Percentiles rank a stretch among this genome's conserved stretches.
Evolutionary conservation across 2,888 invertebrate genomes (phyloP).

Genomic region (Trileptium ribeirensis): DNA sequence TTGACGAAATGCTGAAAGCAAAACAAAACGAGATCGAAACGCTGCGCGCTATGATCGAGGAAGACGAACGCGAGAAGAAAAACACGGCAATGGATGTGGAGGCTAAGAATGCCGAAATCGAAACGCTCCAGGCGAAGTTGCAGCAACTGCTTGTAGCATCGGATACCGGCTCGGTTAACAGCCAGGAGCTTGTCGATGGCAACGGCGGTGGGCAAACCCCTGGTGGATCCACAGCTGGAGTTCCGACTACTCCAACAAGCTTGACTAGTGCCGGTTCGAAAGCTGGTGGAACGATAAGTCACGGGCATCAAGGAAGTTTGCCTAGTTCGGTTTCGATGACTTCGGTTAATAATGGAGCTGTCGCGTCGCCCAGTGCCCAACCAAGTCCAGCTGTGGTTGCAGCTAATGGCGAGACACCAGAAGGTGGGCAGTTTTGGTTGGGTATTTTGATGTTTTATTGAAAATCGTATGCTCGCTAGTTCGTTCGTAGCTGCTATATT

Average conservation of each 20-base stretch:
- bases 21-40: conserved; percentile 80
- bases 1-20: conserved; percentile 74
- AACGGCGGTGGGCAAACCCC: not conserved
- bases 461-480: too few species aligned
- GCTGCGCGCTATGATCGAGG: conserved; percentile 70
- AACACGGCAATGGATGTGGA: conserved; percentile 90
- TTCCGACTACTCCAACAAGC: not conserved
- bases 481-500: too few species aligned
- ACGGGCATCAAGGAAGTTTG: not conserved
- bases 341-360: too few species aligned
- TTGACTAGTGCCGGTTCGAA: not conserved
- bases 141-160: conserved; percentile 37
- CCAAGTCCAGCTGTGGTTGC: too few species aligned
- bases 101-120: conserved; percentile 90
- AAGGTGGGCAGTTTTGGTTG: too few species aligned
- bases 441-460: too few species aligned
- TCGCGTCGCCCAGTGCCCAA: too few species aligned
- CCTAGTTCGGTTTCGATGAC: not conserved
- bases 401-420: too few species aligned
- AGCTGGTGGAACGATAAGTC: not conserved
- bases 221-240: not conserved
- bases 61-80: conserved; percentile 58
- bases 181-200: conserved; percentile 10
- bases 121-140: conserved; percentile 63
- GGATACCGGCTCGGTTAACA: conserved; percentile 46